Evolutionary conservation across 2,888 invertebrate genomes (phyloP), one percentile per base, ranked within the genome.

Genomic region (Clostera curtula): DNA sequence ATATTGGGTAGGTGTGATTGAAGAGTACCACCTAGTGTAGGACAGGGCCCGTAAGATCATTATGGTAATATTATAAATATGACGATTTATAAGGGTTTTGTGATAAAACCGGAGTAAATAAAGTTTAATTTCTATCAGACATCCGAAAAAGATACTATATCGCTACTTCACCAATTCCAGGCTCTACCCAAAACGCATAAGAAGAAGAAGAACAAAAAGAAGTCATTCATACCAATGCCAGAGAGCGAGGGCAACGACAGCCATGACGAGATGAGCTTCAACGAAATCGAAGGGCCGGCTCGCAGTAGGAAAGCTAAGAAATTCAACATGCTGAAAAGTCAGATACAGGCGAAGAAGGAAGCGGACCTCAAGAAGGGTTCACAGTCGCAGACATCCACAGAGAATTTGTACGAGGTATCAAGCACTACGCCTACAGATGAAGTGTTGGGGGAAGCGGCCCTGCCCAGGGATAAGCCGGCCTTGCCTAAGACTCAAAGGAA

Each of bases 121-220:
- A n/a, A n/a, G n/a, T n/a, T n/a, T n/a, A n/a, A n/a, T n/a, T n/a
- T n/a, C n/a, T n/a, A n/a, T n/a, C n/a, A n/a, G n/a, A n/a, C n/a
- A n/a, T n/a, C n/a, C n/a, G n/a, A n/a, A n/a, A n/a, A n/a, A n/a
- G n/a, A n/a, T n/a, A n/a, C n/a, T n/a, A n/a, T n/a, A n/a, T n/a
- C n/a, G n/a, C n/a, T n/a, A n/a, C n/a, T n/a, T n/a, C n/a, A n/a
- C n/a, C n/a, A n/a, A n/a, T 56, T 49, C 11, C 57, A 84, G 83
- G 77, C 80, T 27, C 50, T 79, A 30, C 80, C 79, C 3, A 77
- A 82, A 51, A 79, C 75, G 49, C 80, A 80, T 31, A 83, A 84
- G 49, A 85, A 85, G 41, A 82, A 82, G 62, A 85, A 83, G 50
- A 85, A 82, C 39, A 85, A 84, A 49, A 85, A 84, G 60, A 77